Evolutionary conservation across 1,140 invertebrate genomes (phyloP), one percentile per base, ranked within the genome.

Genomic region (Fopius arisanus): DNA sequence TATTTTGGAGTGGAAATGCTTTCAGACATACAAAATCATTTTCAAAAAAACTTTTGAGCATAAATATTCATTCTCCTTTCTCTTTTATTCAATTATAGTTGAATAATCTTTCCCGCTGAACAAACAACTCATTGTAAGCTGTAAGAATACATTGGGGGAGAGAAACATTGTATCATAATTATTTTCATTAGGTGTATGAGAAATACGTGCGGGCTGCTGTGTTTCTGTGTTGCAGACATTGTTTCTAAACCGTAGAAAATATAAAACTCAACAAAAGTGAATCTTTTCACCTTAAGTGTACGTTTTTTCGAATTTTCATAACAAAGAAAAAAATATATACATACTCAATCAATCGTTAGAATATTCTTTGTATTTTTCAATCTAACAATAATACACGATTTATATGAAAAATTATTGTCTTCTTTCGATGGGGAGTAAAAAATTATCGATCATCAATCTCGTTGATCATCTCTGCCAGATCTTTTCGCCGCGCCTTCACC

Each of bases 401-500:
- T n/a, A 69, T 33, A 43, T 23, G 33, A 70, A 43, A 31, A 48
- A 51, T 69, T 43, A 19, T n/a, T 21, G n/a, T 31, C 23, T 41
- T 14, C 10, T 68, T 75, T 40, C 0, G 26, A 62, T 33, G 23
- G 40, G 40, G 28, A 12, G 12, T 67, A 29, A 62, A 54, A 23
- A 16, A 21, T 78, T 41, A 14, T 62, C 59, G 12, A 62, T 54
- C 28, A 19, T 2, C 72, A 75, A 70, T 72, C 51, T 84, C 72
- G 66, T 83, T 71, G 9, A 83, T 72, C 26, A 79, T 31, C 72
- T 86, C 80, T 67, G 77, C 79, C 0, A 88, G 66, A 79, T 88
- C 86, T 75, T 54, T 81, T 23, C 86, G 68, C 65, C 82, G 79
- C 51, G 79, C 78, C 68, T 77, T 78, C 48, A 83, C 79, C 66